Evolutionary conservation across 2,797 vertebrate genomes (phyloP), one percentile per base, ranked within the genome.

Genomic region (Mastacembelus armatus): DNA sequence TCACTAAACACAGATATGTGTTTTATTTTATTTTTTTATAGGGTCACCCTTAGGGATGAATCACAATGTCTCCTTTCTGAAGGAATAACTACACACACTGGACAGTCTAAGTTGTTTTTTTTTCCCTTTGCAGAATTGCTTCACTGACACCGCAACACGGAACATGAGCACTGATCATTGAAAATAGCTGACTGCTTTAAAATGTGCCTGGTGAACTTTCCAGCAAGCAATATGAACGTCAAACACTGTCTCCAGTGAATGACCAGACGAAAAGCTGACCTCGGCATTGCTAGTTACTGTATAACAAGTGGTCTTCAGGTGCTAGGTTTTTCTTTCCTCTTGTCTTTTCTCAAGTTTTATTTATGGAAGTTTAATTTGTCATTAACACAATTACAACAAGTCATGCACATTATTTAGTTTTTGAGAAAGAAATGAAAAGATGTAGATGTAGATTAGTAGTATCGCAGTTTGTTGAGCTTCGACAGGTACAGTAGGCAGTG

Each of bases 171-270:
- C 22, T 35, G 58, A 79, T 69, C 50, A n/a, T 14, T 48, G 66
- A 70, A 83, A 87, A 85, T 15, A 81, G 87, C 88, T 84, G 85
- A 88, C 80, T 79, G 18, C 66, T 69, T 71, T 47, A 27, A 84
- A 85, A 86, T 50, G 68, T 45, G 58, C 72, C 42, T 44, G 33
- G 30, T 60, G 71, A 71, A 71, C 75, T 82, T 63, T 79, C 44
- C 68, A 70, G 70, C 65, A 54, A 52, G 70, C 70, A 45, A 80
- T 60, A 48, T 35, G 51, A 64, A 66, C 80, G 74, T 81, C 54
- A 67, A 75, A 70, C 8, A 7, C 7, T 12, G 52, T 49, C 59
- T 79, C 7, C 48, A 26, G 61, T 26, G 21, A 60, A 35, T 36
- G 75, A 50, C 60, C 44, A 24, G 63, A 78, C 16, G 3, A 57